phyloP scores from a whole-genome alignment of 2,888 invertebrate species.

The Agonopterix subpropinquella region DNA sequence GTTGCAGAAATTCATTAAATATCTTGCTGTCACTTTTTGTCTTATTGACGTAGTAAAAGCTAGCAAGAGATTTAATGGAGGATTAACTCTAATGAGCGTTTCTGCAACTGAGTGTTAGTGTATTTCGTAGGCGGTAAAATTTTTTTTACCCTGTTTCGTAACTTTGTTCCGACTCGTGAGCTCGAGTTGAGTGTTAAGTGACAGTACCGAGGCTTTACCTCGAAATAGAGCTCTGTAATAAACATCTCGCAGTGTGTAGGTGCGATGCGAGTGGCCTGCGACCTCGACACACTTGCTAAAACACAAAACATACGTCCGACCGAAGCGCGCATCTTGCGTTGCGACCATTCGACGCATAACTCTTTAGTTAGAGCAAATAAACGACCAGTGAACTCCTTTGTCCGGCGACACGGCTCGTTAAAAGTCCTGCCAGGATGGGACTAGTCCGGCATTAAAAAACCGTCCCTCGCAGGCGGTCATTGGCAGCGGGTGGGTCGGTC shows the following conservation, averaged over 20 bases:
- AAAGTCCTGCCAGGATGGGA: slow-evolving; percentile 55
- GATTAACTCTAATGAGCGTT: too few species aligned
- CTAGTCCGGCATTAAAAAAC: slow-evolving; percentile 61
- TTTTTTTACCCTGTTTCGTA: too few species aligned
- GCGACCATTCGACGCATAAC: background rate
- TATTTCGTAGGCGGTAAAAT: too few species aligned
- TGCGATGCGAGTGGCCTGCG: slow-evolving; percentile 27
- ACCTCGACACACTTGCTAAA: slow-evolving; percentile 30
- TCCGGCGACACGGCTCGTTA: slow-evolving; percentile 39
- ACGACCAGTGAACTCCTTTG: slow-evolving; percentile 26
- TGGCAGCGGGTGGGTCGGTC: slow-evolving; percentile 70
- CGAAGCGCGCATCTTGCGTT: background rate
- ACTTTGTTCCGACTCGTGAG: too few species aligned
- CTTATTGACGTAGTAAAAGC: too few species aligned
- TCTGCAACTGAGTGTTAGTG: too few species aligned
- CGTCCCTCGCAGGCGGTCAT: slow-evolving; percentile 69
- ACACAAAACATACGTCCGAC: slow-evolving; percentile 1
- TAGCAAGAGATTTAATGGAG: too few species aligned
- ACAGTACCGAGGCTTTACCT: slow-evolving; percentile 11
- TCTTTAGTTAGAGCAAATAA: slow-evolving; percentile 1
- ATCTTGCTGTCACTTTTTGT: too few species aligned
- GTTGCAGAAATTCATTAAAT: too few species aligned
- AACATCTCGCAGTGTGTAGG: slow-evolving; percentile 17
- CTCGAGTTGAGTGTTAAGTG: slow-evolving; percentile 3
- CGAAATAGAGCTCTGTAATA: slow-evolving; percentile 23